These are phyloP conservation scores for Euwallacea similis DNA, from an alignment of 1,140 invertebrate species.

Conservation along the genomic window DNA sequence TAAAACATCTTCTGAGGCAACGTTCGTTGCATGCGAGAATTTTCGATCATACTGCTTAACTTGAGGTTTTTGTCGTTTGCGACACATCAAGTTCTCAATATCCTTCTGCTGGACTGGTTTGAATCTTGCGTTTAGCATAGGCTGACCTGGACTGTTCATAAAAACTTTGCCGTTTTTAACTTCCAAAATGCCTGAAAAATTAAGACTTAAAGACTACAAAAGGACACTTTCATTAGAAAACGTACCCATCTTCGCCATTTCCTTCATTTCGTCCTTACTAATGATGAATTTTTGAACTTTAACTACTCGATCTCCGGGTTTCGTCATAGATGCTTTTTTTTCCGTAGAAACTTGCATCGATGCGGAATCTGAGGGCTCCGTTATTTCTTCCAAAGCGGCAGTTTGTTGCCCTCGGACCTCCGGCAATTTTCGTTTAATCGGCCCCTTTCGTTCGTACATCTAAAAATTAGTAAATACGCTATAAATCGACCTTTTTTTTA, in stretches of 20 bases:
- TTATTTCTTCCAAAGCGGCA: slow-evolving; percentile 40
- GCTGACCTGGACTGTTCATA: slow-evolving; percentile 36
- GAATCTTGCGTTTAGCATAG: slow-evolving; percentile 38
- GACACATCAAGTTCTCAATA: slow-evolving; percentile 31
- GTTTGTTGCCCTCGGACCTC: slow-evolving; percentile 4
- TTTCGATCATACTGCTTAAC: slow-evolving; percentile 30
- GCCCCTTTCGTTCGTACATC: slow-evolving; percentile 45
- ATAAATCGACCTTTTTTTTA: not conserved
- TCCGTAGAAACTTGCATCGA: slow-evolving; percentile 13
- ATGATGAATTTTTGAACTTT: slow-evolving; percentile 63
- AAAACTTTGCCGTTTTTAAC: slow-evolving; percentile 39
- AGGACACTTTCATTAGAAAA: not conserved
- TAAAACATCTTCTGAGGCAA: too few relatives aligned
- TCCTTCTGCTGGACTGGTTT: slow-evolving; percentile 37
- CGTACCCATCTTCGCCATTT: slow-evolving; percentile 61
- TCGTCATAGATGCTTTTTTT: slow-evolving; percentile 56
- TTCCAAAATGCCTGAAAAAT: slow-evolving; percentile 32
- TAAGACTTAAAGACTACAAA: not conserved
- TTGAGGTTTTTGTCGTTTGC: slow-evolving; percentile 9
- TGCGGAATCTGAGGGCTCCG: slow-evolving; percentile 26
- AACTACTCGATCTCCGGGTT: slow-evolving; percentile 61
- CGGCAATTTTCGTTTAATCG: slow-evolving; percentile 33
- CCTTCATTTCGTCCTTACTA: slow-evolving; percentile 63
- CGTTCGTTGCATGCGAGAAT: not conserved
- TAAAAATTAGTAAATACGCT: not conserved